Base-by-base conservation (phyloP, 2,113 vertebrate species). In the Scolopax mira region DNA sequence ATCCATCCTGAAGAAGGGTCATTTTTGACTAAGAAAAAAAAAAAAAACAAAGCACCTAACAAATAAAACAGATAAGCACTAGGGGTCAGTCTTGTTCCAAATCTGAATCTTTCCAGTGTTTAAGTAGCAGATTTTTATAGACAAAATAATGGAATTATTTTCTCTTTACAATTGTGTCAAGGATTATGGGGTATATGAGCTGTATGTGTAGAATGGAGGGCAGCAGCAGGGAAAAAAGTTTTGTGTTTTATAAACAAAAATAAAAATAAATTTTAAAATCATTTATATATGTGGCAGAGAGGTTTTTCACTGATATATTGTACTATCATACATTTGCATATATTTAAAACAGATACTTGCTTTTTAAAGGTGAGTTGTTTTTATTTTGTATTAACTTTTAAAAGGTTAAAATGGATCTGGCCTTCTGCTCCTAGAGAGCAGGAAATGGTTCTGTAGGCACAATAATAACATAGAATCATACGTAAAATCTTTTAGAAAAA, bases 71-170 rank as follows among this genome's bases (percentile, higher is more conserved):
- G 18, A 9, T 79, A 33, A 78, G 18, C 96, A 70, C 96, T 93
- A 97, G 97, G 74, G 82, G 96, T 93, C 96, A 96, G 89, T 93
- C 39, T 96, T 95, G 85, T 66, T 94, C 80, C 73, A 89, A 17
- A 78, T 57, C 44, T 82, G 70, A 82, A 24, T 85, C 23, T 49
- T 79, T 16, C 5, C 12, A 3, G 10, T 39, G 18, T 51, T 82
- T 33, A 81, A 85, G 42, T 51, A 61, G 21, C 18, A 55, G 33
- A 4, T 80, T 84, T 92, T 88, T 79, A 64, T 73, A n/a, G 46
- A 71, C 8, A 35, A 70, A 92, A 65, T 64, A 89, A 90, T 73
- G 8, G 51, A 90, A 81, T 72, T 7, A 10, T 75, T 93, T 92
- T 83, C 13, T 66, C n/a, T 55, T 81, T 79, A 39, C 10, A 77